phyloP scores from a whole-genome alignment of 2,113 vertebrate genomes.

The Upupa epops region DNA sequence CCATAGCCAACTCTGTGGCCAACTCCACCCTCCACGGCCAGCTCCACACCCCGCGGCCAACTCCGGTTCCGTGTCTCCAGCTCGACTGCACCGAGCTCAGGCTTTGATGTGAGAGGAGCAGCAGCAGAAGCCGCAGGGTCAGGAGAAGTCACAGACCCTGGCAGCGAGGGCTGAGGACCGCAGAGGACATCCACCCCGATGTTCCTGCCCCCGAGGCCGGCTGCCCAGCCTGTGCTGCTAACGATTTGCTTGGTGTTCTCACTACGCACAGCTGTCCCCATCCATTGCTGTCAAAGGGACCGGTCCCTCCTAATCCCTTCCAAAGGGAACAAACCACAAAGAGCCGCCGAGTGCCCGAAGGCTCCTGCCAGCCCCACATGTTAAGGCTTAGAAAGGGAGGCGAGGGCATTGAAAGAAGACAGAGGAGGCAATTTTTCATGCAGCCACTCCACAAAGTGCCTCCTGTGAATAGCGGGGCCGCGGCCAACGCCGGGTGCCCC shows the following conservation, averaged over 20 bases:
- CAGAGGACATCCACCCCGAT: too few relatives aligned
- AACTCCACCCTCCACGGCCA: too few relatives aligned
- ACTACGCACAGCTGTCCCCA: neutral
- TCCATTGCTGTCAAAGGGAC: conserved; percentile 33
- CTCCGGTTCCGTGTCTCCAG: neutral
- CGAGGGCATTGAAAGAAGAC: conserved; percentile 3
- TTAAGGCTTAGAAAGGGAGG: conserved; percentile 18
- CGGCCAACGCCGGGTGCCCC: conserved; percentile 26
- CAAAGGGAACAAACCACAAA: conserved; percentile 51
- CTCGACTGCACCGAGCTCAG: neutral
- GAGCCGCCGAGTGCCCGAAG: neutral
- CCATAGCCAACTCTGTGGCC: too few relatives aligned
- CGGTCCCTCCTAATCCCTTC: conserved; percentile 36
- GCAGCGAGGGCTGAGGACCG: neutral
- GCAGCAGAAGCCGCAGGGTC: neutral
- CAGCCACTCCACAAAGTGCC: conserved; percentile 5
- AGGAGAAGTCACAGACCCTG: neutral
- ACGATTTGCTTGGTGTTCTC: conserved; percentile 42
- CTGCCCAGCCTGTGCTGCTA: conserved; percentile 5
- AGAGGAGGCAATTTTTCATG: conserved; percentile 37
- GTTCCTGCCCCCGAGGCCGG: neutral
- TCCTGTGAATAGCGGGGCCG: conserved; percentile 54
- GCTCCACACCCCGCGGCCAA: neutral
- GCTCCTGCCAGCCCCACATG: conserved; percentile 9
- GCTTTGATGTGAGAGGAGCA: neutral